These are phyloP conservation scores for Pseudomyrmex concolor DNA, from an alignment of 1,140 invertebrate genomes.

Conservation along the genomic window DNA sequence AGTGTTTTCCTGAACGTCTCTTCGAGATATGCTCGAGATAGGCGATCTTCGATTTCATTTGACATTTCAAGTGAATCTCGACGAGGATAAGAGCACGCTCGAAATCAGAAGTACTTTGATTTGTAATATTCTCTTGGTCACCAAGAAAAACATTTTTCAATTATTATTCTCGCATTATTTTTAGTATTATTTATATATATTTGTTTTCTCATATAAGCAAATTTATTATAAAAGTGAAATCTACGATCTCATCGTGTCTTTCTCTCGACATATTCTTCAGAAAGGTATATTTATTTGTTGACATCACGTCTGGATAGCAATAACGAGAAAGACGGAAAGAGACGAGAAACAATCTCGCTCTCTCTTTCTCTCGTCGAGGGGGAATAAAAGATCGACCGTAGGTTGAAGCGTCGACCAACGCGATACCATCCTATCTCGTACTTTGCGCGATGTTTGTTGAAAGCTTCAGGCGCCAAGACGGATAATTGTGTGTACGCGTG, in stretches of 20 bases:
- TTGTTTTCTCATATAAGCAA: too few relatives aligned
- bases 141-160: background rate
- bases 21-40: background rate
- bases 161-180: too few relatives aligned
- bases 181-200: background rate
- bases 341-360: background rate
- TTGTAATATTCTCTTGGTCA: background rate
- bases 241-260: background rate
- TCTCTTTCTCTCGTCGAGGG: constrained; percentile 16
- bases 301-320: constrained; percentile 24
- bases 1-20: background rate
- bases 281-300: constrained; percentile 21
- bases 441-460: constrained; percentile 10
- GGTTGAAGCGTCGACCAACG: constrained; percentile 36
- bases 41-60: background rate
- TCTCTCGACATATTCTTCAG: background rate
- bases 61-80: background rate
- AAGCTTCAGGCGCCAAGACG: constrained; percentile 14
- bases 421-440: constrained; percentile 34
- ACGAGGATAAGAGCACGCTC: background rate
- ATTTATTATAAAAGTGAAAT: too few relatives aligned
- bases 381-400: constrained; percentile 45
- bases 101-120: background rate
- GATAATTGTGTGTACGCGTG: background rate
- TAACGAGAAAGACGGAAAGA: constrained; percentile 11